These are phyloP conservation scores for Tetranychus urticae DNA, from an alignment of 1,140 invertebrate genomes.

Conservation along the genomic window DNA sequence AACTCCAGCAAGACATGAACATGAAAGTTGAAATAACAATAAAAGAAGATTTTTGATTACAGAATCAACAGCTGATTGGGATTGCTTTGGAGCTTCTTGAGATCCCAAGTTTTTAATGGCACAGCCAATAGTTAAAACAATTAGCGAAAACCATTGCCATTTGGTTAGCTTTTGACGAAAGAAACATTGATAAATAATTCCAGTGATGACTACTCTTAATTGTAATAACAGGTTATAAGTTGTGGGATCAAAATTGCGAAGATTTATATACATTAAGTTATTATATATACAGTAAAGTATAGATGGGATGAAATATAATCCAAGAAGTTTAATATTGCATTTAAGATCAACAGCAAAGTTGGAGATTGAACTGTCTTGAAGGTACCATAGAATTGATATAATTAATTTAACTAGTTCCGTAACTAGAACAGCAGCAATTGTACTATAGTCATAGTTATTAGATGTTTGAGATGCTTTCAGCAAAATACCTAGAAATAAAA, in stretches of 20 bases:
- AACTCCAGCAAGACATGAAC: slow-evolving; percentile 77
- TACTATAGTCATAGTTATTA: slow-evolving; percentile 62
- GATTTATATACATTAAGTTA: slow-evolving; percentile 73
- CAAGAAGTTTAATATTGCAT: slow-evolving; percentile 30
- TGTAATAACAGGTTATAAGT: slow-evolving; percentile 83
- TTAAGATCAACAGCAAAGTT: slow-evolving; percentile 15
- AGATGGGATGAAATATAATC: slow-evolving; percentile 71
- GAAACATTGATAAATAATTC: slow-evolving; percentile 66
- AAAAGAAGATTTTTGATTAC: slow-evolving; percentile 7
- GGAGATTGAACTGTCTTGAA: slow-evolving; percentile 19
- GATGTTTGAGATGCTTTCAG: slow-evolving; percentile 63
- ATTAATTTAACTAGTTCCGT: slow-evolving; percentile 67
- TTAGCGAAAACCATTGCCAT: slow-evolving; percentile 68
- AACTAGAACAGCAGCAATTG: slow-evolving; percentile 57
- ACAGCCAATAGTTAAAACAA: slow-evolving; percentile 64
- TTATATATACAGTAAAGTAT: slow-evolving; percentile 83
- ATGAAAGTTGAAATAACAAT: slow-evolving; percentile 48
- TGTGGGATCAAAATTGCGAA: slow-evolving; percentile 72
- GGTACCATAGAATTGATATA: slow-evolving; percentile 39
- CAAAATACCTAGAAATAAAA: slow-evolving; percentile 42
- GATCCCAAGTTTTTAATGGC: slow-evolving; percentile 49
- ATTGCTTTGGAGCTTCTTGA: background rate
- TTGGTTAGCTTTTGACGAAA: slow-evolving; percentile 58
- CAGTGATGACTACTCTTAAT: slow-evolving; percentile 71
- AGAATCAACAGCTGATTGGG: background rate